A percentile compares a stretch with the other conserved stretches of the same genome.
phyloP scores from a whole-genome alignment of 1,140 invertebrate species.

The Caenorhabditis latens region DNA sequence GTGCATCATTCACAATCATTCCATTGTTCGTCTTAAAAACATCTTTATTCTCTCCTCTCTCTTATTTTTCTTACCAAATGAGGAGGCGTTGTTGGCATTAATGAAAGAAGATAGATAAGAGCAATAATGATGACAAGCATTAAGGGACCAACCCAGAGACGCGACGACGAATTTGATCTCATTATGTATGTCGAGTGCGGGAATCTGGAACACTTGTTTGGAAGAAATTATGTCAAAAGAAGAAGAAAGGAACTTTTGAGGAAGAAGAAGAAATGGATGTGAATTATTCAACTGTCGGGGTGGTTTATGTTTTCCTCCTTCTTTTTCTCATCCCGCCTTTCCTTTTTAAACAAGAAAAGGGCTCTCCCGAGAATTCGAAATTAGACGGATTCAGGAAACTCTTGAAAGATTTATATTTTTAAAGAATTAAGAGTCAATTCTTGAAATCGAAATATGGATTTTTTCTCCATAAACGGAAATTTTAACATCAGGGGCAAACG shows the following conservation, averaged over 20 bases:
- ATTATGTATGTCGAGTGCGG: conserved; percentile 54
- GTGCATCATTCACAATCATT: conserved; percentile 34
- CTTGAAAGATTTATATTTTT: too few species aligned
- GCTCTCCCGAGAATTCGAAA: conserved; percentile 40
- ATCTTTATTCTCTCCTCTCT: conserved; percentile 2
- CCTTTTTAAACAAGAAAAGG: not conserved
- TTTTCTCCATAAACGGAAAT: too few species aligned
- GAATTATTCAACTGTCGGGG: conserved; percentile 9
- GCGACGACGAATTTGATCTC: conserved; percentile 45
- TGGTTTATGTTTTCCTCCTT: not conserved
- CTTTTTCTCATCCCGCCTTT: not conserved
- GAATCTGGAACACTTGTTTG: conserved; percentile 12
- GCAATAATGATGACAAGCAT: conserved; percentile 64
- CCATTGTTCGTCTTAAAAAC: conserved; percentile 34
- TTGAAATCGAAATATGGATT: too few species aligned
- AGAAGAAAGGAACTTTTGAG: not conserved
- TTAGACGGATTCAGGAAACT: not conserved
- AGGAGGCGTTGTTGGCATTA: conserved; percentile 60
- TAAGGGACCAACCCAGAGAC: conserved; percentile 63
- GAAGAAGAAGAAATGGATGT: not conserved
- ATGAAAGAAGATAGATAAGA: conserved; percentile 63
- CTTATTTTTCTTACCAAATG: conserved; percentile 49
- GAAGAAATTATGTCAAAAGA: not conserved
- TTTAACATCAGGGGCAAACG: too few species aligned
- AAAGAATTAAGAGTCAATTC: too few species aligned